Percentiles rank a stretch among this genome's conserved stretches.
These are phyloP conservation scores for Drosophila incognita DNA, from an alignment of 2,888 invertebrate genomes.

Conservation along the genomic window DNA sequence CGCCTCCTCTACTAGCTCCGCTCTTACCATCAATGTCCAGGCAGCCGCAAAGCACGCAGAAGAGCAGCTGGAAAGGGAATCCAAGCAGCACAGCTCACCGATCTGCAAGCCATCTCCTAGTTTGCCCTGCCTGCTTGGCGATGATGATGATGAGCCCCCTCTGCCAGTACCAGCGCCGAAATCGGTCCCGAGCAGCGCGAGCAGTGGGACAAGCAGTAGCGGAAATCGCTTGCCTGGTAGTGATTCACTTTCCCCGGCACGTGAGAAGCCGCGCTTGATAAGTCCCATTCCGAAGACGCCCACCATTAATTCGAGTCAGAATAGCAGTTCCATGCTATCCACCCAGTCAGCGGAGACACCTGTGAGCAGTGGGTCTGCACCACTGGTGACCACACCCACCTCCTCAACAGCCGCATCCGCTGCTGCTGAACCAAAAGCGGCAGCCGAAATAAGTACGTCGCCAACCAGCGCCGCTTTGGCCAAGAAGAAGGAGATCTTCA, in stretches of 20 bases:
- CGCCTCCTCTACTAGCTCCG: constrained; percentile 1
- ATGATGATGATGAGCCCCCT: constrained; percentile 86
- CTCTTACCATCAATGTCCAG: constrained; percentile 81
- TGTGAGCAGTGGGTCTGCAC: constrained; percentile 39
- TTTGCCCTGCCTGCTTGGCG: constrained; percentile 87
- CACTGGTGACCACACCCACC: constrained; percentile 68
- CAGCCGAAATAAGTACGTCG: constrained; percentile 36
- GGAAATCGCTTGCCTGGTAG: constrained; percentile 53
- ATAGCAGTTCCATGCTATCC: constrained; percentile 61
- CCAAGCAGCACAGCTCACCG: constrained; percentile 61
- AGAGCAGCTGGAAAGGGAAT: constrained; percentile 71
- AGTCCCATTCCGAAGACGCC: constrained; percentile 88
- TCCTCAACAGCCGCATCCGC: constrained; percentile 56
- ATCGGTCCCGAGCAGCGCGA: constrained; percentile 25
- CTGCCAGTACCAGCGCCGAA: constrained; percentile 25
- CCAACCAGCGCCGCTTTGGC: constrained; percentile 52
- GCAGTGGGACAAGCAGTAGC: constrained; percentile 25
- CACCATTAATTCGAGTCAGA: constrained; percentile 68
- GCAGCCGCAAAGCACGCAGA: constrained; percentile 66
- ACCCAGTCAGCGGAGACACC: constrained; percentile 68
- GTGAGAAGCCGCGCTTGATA: constrained; percentile 83
- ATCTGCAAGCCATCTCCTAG: constrained; percentile 87
- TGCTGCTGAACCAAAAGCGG: constrained; percentile 38
- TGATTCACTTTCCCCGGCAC: constrained; percentile 78
- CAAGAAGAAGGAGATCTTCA: constrained; percentile 87